A percentile compares a stretch with the other conserved stretches of the same genome.
These are phyloP conservation scores for Syndactyla subalaris DNA, from an alignment of 2,797 vertebrate genomes.

Conservation along the genomic window DNA sequence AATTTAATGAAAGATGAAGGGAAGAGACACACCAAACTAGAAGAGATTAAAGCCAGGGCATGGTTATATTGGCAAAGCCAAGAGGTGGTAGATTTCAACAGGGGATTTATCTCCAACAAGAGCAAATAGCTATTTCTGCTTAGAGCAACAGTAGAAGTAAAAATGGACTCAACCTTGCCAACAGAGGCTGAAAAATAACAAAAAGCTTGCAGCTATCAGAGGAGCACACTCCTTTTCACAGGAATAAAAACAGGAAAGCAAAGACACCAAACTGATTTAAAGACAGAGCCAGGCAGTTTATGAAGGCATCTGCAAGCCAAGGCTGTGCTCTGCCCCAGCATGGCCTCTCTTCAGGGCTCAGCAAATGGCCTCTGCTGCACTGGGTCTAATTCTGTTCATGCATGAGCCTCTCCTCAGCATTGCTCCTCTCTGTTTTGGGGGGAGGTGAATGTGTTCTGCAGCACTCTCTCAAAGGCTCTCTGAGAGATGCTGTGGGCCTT, in stretches of 20 bases:
- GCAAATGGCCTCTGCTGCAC: neutral
- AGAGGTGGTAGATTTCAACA: slow-evolving; percentile 10
- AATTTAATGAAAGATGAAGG: neutral
- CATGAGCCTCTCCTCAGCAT: neutral
- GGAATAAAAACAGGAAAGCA: neutral
- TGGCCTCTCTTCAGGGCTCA: neutral
- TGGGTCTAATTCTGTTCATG: fast-evolving
- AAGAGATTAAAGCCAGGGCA: slow-evolving; percentile 19
- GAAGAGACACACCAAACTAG: slow-evolving; percentile 1
- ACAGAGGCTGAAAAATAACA: slow-evolving; percentile 14
- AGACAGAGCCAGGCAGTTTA: neutral
- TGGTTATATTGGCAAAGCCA: neutral
- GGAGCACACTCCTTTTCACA: neutral
- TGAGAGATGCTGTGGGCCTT: neutral
- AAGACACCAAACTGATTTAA: neutral
- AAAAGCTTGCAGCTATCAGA: neutral
- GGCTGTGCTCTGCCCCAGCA: fast-evolving
- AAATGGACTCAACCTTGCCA: neutral
- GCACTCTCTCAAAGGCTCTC: neutral
- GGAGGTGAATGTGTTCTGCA: fast-evolving
- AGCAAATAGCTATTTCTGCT: slow-evolving; percentile 29
- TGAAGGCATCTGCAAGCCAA: neutral
- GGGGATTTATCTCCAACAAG: neutral
- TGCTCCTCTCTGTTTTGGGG: neutral
- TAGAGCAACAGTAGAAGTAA: slow-evolving; percentile 8